A percentile compares a stretch with the other conserved stretches of the same genome.
phyloP scores from a whole-genome alignment of 2,797 vertebrate genomes.

The Rhabdomys pumilio region DNA sequence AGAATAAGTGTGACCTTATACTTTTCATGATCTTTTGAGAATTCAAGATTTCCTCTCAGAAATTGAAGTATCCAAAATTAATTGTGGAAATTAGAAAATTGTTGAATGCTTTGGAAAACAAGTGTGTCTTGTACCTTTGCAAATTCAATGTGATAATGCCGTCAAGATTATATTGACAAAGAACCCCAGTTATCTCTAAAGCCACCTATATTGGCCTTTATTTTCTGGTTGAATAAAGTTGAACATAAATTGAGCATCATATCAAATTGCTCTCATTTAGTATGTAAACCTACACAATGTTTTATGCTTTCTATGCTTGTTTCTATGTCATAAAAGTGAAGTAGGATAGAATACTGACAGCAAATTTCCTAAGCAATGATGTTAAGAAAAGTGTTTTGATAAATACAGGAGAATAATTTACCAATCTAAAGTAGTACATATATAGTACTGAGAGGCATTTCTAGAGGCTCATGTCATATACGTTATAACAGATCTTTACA shows the following conservation, averaged over 20 bases:
- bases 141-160: not conserved
- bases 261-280: not conserved
- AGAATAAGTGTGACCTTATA: not conserved
- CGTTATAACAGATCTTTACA: not conserved
- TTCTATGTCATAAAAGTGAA: constrained; percentile 19
- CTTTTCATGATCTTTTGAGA: not conserved
- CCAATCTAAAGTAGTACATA: not conserved
- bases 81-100: not conserved
- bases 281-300: not conserved
- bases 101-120: constrained; percentile 12
- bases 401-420: not conserved
- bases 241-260: not conserved
- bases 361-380: not conserved
- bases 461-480: not conserved
- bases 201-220: not conserved
- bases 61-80: not conserved
- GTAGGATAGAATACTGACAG: not conserved
- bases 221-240: not conserved
- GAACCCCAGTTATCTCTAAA: not conserved
- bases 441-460: not conserved
- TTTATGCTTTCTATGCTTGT: not conserved
- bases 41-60: not conserved
- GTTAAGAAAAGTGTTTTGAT: not conserved
- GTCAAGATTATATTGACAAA: not conserved
- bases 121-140: constrained; percentile 7